These are phyloP conservation scores for Meriones unguiculatus DNA, from an alignment of 2,113 vertebrate species.

Conservation along the genomic window DNA sequence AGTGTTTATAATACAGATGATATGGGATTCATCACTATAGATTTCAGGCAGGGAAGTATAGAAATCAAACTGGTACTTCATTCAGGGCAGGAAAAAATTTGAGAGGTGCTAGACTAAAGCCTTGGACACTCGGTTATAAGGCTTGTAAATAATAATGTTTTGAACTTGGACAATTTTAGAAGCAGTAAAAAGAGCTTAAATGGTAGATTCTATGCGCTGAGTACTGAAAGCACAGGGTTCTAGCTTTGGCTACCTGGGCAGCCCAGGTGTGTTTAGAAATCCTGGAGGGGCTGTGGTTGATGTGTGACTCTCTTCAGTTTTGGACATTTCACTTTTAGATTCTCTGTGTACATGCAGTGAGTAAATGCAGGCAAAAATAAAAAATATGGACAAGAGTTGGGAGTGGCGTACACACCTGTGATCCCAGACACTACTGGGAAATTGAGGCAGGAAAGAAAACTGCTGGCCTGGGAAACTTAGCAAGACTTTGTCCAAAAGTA, in stretches of 20 bases:
- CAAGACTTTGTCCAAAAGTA: background rate
- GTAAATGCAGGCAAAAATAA: background rate
- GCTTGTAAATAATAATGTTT: constrained; percentile 43
- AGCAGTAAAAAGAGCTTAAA: background rate
- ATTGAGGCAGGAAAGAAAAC: too few species aligned
- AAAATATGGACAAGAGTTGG: background rate
- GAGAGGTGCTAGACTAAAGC: background rate
- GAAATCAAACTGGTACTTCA: constrained; percentile 17
- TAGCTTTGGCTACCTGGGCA: background rate
- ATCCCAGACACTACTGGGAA: background rate
- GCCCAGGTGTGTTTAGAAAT: constrained; percentile 16
- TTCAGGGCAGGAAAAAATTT: background rate
- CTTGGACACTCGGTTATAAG: background rate
- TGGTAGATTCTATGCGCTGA: background rate
- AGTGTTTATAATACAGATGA: background rate
- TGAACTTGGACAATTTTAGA: constrained; percentile 32
- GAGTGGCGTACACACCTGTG: background rate
- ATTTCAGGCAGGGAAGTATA: background rate
- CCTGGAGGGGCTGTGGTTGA: background rate
- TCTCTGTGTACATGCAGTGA: constrained; percentile 1
- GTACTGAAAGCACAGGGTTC: constrained; percentile 3
- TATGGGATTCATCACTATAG: background rate
- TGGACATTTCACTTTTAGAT: constrained; percentile 23
- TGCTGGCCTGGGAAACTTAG: background rate
- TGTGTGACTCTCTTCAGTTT: constrained; percentile 53